Evolutionary conservation across 2,888 invertebrate species (phyloP), one percentile per base, ranked within the genome.

Genomic region (Acanthosepion lycidas): DNA sequence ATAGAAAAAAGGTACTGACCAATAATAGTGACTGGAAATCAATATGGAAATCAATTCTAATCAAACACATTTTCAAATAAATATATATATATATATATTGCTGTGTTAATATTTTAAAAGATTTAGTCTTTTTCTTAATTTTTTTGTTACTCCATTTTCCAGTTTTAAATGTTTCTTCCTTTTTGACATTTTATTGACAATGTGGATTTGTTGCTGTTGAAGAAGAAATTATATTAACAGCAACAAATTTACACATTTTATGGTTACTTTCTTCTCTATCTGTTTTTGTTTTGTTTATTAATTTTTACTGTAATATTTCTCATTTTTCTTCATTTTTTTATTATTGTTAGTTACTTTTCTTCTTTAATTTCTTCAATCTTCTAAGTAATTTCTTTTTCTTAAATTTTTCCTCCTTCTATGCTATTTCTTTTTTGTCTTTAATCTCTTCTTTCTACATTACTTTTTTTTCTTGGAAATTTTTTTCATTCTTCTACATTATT

Each of bases 11-110:
- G 12, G 18, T 18, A 33, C n/a, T 78, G 78, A 78, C 18, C 78
- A 78, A 78, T 78, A 78, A n/a, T 78, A 78, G 78, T 78, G 78
- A 78, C 78, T 78, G n/a, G n/a, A 78, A 78, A 78, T 78, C 78
- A 78, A 78, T 78, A 78, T n/a, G n/a, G n/a, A 33, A 78, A 78
- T 78, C 78, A 78, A 78, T 78, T 33, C n/a, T n/a, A 78, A 78
- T 78, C 78, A 78, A 23, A 59, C 20, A 59, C 23, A 78, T 78
- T 78, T 78, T 78, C n/a, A 12, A 1, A 42, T 42, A 42, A 2
- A 42, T 42, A 42, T 42, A 42, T 42, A 42, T 42, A 42, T 42
- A 42, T 42, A 42, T 42, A 42, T 42, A 42, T 42, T 42, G 42
- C 2, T 64, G 20, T 26, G 28, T 26, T 0, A 26, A 64, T 64